Percentiles rank a stretch among this genome's conserved stretches.
Evolutionary conservation across 2,797 vertebrate genomes (phyloP).

Genomic region (Pangasius krempfi): DNA sequence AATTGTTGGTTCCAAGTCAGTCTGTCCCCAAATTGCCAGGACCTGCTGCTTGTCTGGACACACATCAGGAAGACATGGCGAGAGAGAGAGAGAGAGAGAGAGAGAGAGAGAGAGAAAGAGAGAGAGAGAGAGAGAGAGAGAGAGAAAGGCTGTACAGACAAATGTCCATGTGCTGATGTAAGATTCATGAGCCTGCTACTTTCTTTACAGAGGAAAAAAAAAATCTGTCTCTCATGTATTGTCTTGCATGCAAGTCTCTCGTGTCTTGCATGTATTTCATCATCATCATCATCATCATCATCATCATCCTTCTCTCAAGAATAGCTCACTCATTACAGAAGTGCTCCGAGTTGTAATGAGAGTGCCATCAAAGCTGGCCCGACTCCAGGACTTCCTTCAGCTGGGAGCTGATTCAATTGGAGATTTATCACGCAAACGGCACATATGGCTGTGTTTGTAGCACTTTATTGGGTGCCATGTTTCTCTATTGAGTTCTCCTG

Average conservation of each 20-base stretch:
- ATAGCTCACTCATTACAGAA: neutral
- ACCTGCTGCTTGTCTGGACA: slow-evolving; percentile 59
- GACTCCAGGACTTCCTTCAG: slow-evolving; percentile 30
- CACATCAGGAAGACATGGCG: slow-evolving; percentile 54
- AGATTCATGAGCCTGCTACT: slow-evolving; percentile 61
- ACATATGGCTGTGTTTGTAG: slow-evolving; percentile 42
- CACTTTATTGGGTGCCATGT: slow-evolving; percentile 49
- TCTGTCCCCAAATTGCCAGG: slow-evolving; percentile 40
- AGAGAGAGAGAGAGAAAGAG: slow-evolving; percentile 46
- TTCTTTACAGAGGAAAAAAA: slow-evolving; percentile 42
- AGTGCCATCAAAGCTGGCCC: slow-evolving; percentile 9
- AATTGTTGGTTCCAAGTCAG: slow-evolving; percentile 65
- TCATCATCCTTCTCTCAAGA: slow-evolving; percentile 8
- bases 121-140: slow-evolving; percentile 35
- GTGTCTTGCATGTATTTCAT: neutral
- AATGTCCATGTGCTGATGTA: slow-evolving; percentile 58
- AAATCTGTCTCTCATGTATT: slow-evolving; percentile 29
- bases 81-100: slow-evolving; percentile 32
- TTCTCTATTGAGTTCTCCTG: slow-evolving; percentile 45
- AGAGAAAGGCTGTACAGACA: slow-evolving; percentile 4
- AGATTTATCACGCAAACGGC: slow-evolving; percentile 48
- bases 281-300: slow-evolving; percentile 21
- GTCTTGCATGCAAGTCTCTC: neutral
- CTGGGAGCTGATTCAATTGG: slow-evolving; percentile 33
- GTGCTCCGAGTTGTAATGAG: slow-evolving; percentile 42